phyloP scores from a whole-genome alignment of 2,113 vertebrate genomes.

The Oceanites oceanicus region DNA sequence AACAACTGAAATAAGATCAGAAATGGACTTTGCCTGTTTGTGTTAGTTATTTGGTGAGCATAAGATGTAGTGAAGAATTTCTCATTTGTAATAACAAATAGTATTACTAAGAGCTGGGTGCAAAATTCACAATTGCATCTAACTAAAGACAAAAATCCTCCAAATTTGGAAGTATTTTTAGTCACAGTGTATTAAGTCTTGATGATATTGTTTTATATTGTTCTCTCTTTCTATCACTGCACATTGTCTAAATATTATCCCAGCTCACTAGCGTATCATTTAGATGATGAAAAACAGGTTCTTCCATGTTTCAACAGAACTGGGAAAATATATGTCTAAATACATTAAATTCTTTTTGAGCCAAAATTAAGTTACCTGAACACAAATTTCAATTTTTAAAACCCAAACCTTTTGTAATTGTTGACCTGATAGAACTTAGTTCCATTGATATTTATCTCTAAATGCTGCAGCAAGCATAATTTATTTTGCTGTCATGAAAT shows the following conservation, averaged over 20 bases:
- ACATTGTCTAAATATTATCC: background rate
- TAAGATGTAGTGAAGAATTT: background rate
- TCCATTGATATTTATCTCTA: background rate
- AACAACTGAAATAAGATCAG: background rate
- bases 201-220: background rate
- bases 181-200: background rate
- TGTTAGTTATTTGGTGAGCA: background rate
- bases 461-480: background rate
- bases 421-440: background rate
- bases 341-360: background rate
- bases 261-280: background rate
- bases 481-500: background rate
- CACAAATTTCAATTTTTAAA: background rate
- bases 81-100: background rate
- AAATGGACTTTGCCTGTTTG: background rate
- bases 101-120: background rate
- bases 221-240: background rate
- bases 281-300: background rate
- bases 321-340: background rate
- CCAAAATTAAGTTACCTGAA: background rate
- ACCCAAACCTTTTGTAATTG: background rate
- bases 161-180: background rate
- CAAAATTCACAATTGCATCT: background rate
- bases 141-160: background rate
- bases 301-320: background rate